Percentiles rank a stretch among this genome's conserved stretches.
These are phyloP conservation scores for Pyrgilauda ruficollis DNA, from an alignment of 2,113 vertebrate species.

Conservation along the genomic window DNA sequence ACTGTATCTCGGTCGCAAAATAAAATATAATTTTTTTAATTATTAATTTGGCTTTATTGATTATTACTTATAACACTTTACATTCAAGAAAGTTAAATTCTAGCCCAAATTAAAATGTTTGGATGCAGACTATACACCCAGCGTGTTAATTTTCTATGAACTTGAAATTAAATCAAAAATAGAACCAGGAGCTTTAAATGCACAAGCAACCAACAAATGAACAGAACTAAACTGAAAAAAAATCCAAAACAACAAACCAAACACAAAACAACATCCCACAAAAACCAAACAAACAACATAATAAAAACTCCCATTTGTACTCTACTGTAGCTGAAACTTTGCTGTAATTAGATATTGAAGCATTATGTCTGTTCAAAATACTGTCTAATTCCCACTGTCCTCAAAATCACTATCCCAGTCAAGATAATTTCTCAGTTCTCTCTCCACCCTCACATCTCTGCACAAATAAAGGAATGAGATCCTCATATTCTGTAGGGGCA, in stretches of 20 bases:
- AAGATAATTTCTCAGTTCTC: background rate
- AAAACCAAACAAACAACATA: background rate
- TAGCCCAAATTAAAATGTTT: background rate
- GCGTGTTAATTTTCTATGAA: background rate
- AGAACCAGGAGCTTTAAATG: background rate
- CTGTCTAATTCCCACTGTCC: background rate
- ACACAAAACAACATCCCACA: background rate
- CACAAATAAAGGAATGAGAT: background rate
- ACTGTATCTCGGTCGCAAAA: no score
- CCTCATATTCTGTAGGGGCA: background rate
- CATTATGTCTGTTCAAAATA: background rate
- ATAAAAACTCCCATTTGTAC: rapidly evolving
- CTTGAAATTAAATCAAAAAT: background rate
- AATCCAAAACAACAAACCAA: background rate
- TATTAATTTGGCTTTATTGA: no score
- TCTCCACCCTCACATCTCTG: background rate
- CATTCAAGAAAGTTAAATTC: background rate
- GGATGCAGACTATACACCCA: background rate
- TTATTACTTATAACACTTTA: background rate
- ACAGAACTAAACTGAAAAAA: no score
- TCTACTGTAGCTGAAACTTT: background rate
- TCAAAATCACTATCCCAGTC: background rate
- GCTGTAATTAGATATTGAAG: background rate
- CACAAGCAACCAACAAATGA: rapidly evolving
- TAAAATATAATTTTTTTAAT: no score